Base-by-base conservation (phyloP, 2,888 invertebrate species). In the Synergus itoensis region DNA sequence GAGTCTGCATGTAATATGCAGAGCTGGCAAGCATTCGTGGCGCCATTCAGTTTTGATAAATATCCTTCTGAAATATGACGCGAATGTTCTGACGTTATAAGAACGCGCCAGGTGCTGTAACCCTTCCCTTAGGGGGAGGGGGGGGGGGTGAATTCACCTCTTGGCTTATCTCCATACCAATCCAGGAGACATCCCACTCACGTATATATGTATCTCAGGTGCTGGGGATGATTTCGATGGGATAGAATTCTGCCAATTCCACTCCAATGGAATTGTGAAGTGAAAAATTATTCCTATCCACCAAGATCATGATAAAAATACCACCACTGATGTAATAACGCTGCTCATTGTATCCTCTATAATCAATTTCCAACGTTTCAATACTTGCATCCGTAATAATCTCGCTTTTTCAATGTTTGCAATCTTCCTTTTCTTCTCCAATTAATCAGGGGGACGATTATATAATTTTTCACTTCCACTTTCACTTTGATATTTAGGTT, bases 41-140 rank as follows among this genome's bases (percentile, higher is more conserved):
- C 73, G 73, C 73, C 53, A 73, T 73, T 73, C 73, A 73, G 28
- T 73, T 73, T 73, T 73, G 53, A 73, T 73, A 73, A 73, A 73
- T 73, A 53, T 73, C 73, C 53, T 73, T 73, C 73, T 73, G 53
- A 73, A 73, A 73, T 73, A 73, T 73, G 73, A 73, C 48, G 73
- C 36, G 53, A 73, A 73, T 73, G 73, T 73, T 73, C 73, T 73
- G 73, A 53, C 73, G 53, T 73, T 73, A 73, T 73, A 73, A 73
- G 73, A 73, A 73, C 73, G 73, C 73, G 73, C 73, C 73, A 73
- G 73, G 73, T 73, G 73, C 73, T 48, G 48, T 43, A 67, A 36
- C 48, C 73, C 36, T 48, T 28, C 28, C 28, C 48, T 16, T 9
- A 0, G 28, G 28, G 28, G 28, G 1, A 1, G 28, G 28, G 9